Percentiles rank a stretch among this genome's conserved stretches.
These are phyloP conservation scores for Lepidurus arcticus DNA, from an alignment of 1,140 invertebrate species.

Conservation along the genomic window DNA sequence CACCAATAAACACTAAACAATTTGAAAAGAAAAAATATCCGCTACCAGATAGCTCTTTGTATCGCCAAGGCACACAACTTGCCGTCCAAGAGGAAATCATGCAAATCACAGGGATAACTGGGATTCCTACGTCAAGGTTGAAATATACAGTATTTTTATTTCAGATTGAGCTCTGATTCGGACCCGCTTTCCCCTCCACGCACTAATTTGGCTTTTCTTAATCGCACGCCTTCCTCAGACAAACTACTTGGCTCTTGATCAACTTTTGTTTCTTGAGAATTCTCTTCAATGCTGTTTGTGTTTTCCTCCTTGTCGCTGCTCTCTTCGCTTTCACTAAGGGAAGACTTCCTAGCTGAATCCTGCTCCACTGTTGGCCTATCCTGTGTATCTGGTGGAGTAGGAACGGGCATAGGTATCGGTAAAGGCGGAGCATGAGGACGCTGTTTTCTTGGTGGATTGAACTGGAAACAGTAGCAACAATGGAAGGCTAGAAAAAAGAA, in stretches of 20 bases:
- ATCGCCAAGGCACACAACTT: neutral
- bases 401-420: conserved; percentile 31
- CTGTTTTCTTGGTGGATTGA: conserved; percentile 78
- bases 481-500: conserved; percentile 55
- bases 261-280: neutral
- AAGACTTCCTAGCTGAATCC: neutral
- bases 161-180: neutral
- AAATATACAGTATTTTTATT: neutral
- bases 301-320: neutral
- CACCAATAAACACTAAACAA: neutral
- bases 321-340: neutral
- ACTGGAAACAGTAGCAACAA: conserved; percentile 79
- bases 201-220: neutral
- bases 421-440: conserved; percentile 62
- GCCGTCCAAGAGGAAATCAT: neutral
- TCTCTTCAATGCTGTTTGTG: neutral
- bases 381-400: neutral
- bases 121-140: neutral
- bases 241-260: neutral
- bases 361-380: neutral
- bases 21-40: neutral
- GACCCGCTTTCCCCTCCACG: neutral
- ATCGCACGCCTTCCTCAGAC: neutral
- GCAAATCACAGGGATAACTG: neutral
- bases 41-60: conserved; percentile 7